These are phyloP conservation scores for Eucidaris tribuloides DNA, from an alignment of 35 echinoderm and acorn worm species.

Conservation along the genomic window DNA sequence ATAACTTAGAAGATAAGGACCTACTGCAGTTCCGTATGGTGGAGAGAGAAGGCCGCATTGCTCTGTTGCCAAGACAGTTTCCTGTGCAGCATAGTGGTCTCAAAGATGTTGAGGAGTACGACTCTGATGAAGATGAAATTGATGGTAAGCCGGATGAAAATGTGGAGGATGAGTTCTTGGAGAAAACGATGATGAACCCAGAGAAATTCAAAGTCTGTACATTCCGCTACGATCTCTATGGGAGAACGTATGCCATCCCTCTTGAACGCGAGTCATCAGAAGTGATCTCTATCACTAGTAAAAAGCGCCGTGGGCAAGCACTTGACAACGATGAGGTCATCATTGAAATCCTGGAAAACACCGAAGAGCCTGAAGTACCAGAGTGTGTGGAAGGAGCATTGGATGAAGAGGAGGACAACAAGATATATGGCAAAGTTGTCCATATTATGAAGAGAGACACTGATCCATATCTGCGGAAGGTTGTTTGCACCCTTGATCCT, in stretches of 20 bases:
- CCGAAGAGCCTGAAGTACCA: neutral
- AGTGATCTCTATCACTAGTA: slow-evolving; percentile 44
- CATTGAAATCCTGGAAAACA: slow-evolving; percentile 56
- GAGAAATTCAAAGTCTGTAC: slow-evolving; percentile 44
- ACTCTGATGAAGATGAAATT: slow-evolving; percentile 36
- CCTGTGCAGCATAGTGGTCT: neutral
- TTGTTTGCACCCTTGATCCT: slow-evolving; percentile 54
- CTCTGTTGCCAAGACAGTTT: neutral
- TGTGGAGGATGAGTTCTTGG: slow-evolving; percentile 11
- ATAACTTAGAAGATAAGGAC: too few relatives aligned
- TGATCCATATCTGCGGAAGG: slow-evolving; percentile 16
- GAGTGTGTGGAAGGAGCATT: slow-evolving; percentile 15
- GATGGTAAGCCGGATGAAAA: neutral
- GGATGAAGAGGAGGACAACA: slow-evolving; percentile 22
- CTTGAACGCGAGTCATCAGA: slow-evolving; percentile 1
- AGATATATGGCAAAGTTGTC: slow-evolving; percentile 61
- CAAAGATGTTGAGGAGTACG: neutral
- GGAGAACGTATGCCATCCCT: slow-evolving; percentile 31
- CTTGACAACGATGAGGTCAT: slow-evolving; percentile 69
- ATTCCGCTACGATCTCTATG: slow-evolving; percentile 38
- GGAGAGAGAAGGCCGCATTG: slow-evolving; percentile 30
- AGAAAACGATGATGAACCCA: slow-evolving; percentile 24
- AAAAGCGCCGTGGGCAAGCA: slow-evolving; percentile 48
- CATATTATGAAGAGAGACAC: slow-evolving; percentile 40
- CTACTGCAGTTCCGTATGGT: slow-evolving; percentile 49